phyloP scores from a whole-genome alignment of 1,140 invertebrate genomes.

The Scaptomyza pallida region DNA sequence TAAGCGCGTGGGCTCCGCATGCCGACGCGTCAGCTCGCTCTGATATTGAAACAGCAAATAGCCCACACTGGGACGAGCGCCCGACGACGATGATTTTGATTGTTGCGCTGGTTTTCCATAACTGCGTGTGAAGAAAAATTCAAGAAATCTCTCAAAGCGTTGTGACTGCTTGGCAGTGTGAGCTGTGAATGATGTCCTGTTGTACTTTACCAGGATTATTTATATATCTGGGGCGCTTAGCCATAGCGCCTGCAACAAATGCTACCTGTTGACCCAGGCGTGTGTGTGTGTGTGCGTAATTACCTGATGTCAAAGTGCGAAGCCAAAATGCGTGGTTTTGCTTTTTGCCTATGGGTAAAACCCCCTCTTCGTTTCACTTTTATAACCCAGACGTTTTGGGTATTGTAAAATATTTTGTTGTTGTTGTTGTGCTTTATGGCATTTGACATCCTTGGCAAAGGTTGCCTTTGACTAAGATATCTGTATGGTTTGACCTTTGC shows the following conservation, averaged over 20 bases:
- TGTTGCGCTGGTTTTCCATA: constrained; percentile 58
- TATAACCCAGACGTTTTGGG: neutral
- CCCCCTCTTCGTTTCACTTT: constrained; percentile 3
- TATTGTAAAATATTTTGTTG: constrained; percentile 26
- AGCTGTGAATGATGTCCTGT: constrained; percentile 74
- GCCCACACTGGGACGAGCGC: constrained; percentile 63
- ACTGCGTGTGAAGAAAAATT: too few species aligned
- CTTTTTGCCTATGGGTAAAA: constrained; percentile 19
- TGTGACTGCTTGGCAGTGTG: constrained; percentile 61
- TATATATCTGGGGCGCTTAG: constrained; percentile 56
- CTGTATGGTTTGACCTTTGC: constrained; percentile 61
- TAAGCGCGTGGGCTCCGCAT: constrained; percentile 65
- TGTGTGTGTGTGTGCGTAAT: constrained; percentile 56
- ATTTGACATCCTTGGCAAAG: constrained; percentile 37
- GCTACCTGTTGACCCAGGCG: constrained; percentile 40
- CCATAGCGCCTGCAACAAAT: constrained; percentile 19
- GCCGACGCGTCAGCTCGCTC: constrained; percentile 63
- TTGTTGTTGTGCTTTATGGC: neutral
- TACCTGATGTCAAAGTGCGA: constrained; percentile 55
- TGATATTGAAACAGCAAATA: constrained; percentile 73
- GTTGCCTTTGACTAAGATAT: constrained; percentile 6
- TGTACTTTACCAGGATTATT: constrained; percentile 68
- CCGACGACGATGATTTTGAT: constrained; percentile 43
- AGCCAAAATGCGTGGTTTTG: neutral
- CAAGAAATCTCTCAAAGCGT: too few species aligned